Base-by-base conservation (phyloP, 2,113 vertebrate genomes). In the Calidris pugnax region DNA sequence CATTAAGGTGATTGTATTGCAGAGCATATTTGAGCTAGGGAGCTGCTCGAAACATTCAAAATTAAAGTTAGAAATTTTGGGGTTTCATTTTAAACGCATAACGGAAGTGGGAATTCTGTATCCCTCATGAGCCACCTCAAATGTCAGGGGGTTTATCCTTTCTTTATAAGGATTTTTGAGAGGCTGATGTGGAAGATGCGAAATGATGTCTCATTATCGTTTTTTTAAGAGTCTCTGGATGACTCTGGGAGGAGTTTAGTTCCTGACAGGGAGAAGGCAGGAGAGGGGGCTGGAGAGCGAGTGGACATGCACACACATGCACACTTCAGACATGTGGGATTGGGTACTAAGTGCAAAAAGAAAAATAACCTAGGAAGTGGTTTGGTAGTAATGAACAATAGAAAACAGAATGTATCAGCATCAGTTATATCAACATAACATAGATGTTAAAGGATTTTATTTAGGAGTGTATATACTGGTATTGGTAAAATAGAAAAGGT, bases 221-320 rank as follows among this genome's bases (percentile, higher is more conserved):
- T 76, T 69, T 77, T 24, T 80, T 74, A 50, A 23, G 50, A 37
- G 30, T n/a, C 4, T 59, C 14, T 79, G 74, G 22, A 9, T 48
- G 27, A 24, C 24, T 62, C 6, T 18, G 30, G 39, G 43, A 47
- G 74, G 59, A 85, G 30, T 4, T 43, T 39, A 3, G 18, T 30
- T 12, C 35, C 73, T 77, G 73, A 1, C 4, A 2, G 39, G 41
- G 22, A 53, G 35, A 17, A 37, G 37, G 43, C 84, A n/a, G 63
- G 39, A 56, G 33, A 32, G 14, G 10, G 64, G 26, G 37, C 32
- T 73, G 79, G 57, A 66, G 37, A 11, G n/a, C 0, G 1, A n/a
- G 17, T 3, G 3, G 51, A 51, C 5, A 24, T 16, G 32, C 47
- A 3, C 2, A 2, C 9, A 1, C 17, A 9, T 4, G 14, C 20